Percentiles rank a stretch among this genome's conserved stretches.
Evolutionary conservation across 2,797 vertebrate species (phyloP).

Genomic region (Babyrousa celebensis): DNA sequence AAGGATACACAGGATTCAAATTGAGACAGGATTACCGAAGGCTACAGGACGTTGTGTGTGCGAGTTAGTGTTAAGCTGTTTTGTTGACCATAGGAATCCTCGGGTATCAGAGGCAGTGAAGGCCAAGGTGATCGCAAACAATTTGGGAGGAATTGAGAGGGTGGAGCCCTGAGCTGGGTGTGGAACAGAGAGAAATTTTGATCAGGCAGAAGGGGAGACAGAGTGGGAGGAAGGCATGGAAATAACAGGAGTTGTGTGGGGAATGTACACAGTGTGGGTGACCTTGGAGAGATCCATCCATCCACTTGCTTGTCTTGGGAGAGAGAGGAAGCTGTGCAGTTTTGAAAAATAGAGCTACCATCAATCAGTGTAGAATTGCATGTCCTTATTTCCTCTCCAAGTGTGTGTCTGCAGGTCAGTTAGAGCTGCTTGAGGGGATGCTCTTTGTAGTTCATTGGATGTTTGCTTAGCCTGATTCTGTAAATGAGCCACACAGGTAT

Average conservation of each 20-base stretch:
- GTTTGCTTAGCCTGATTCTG: slow-evolving; percentile 3
- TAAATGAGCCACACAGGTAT: not conserved
- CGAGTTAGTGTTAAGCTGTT: not conserved
- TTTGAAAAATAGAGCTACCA: not conserved
- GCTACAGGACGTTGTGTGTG: not conserved
- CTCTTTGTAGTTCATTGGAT: not conserved
- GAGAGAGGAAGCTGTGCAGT: not conserved
- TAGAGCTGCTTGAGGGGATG: not conserved
- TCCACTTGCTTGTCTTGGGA: not conserved
- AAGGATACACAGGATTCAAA: not conserved
- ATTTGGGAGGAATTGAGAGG: not conserved
- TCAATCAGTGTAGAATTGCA: accelerated
- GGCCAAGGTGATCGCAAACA: not conserved
- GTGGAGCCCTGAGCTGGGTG: not conserved
- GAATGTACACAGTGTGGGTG: not conserved
- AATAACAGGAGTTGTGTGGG: not conserved
- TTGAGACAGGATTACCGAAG: not conserved
- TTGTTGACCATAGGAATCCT: not conserved
- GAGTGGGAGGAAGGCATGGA: not conserved
- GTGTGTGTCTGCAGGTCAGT: not conserved
- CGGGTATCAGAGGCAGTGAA: not conserved
- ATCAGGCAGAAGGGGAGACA: not conserved
- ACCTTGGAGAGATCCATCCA: not conserved
- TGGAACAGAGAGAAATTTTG: not conserved
- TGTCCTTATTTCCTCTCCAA: not conserved